Conservation (phyloP, 2,888 invertebrate species). For the Notocelia uddmanniana region DNA sequence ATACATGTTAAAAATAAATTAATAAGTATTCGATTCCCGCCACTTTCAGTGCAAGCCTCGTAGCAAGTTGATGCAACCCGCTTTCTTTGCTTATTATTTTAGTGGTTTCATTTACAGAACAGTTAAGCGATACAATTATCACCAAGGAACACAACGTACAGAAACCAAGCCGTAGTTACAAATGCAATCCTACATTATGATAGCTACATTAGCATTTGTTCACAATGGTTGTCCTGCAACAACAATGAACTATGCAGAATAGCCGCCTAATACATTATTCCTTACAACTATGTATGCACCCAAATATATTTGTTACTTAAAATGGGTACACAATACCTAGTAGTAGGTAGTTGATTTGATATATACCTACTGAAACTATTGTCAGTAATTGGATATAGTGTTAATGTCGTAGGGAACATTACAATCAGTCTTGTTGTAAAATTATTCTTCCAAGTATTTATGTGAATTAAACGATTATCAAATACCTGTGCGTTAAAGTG, state of each 20-base stretch:
- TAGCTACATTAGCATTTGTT: constrained; percentile 68
- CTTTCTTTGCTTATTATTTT: background rate
- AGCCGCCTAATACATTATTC: constrained; percentile 35
- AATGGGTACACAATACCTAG: constrained; percentile 13
- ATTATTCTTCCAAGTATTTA: background rate
- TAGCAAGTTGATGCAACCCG: too few species aligned
- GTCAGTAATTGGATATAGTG: background rate
- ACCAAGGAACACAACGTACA: constrained; percentile 31
- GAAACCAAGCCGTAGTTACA: constrained; percentile 21
- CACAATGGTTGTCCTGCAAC: constrained; percentile 55
- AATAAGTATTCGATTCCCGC: too few species aligned
- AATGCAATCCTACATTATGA: constrained; percentile 48
- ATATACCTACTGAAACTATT: background rate
- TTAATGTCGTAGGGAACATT: background rate
- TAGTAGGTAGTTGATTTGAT: constrained; percentile 2
- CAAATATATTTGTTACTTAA: constrained; percentile 26
- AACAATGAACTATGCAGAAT: constrained; percentile 47
- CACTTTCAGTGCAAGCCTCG: too few species aligned
- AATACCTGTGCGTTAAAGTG: too few species aligned
- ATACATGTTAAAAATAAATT: too few species aligned
- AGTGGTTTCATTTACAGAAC: background rate
- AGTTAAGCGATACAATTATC: constrained; percentile 31
- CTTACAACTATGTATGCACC: constrained; percentile 21
- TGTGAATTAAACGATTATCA: background rate
- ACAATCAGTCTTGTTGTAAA: background rate